phyloP scores from a whole-genome alignment of 2,113 vertebrate genomes.

The Mobula hypostoma region DNA sequence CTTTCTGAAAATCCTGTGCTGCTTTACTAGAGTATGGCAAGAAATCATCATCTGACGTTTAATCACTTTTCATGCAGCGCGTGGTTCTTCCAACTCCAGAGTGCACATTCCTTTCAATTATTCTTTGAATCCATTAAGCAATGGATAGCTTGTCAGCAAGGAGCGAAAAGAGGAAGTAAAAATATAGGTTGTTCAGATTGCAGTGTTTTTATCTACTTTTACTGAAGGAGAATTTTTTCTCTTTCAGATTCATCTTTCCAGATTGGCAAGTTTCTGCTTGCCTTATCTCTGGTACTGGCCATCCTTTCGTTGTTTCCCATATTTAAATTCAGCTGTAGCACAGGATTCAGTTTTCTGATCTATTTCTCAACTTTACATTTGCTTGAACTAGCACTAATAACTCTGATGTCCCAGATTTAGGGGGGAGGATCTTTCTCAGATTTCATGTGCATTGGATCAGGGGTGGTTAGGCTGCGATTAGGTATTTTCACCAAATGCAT shows the following conservation, averaged over 20 bases:
- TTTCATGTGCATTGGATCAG: no score
- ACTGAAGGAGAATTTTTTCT: neutral
- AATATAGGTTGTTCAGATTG: neutral
- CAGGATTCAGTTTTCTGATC: neutral
- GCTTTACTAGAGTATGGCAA: neutral
- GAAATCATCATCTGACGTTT: neutral
- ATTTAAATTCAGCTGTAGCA: neutral
- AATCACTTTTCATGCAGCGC: neutral
- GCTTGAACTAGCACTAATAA: no score
- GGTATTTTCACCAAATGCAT: neutral
- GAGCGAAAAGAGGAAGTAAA: neutral
- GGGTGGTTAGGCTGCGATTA: no score
- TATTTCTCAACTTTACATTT: neutral
- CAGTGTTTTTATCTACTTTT: neutral
- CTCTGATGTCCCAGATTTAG: no score
- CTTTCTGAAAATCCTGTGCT: neutral
- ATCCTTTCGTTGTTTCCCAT: neutral
- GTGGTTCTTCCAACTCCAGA: neutral
- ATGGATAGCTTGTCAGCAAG: neutral
- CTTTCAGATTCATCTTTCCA: neutral
- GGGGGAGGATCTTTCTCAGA: no score
- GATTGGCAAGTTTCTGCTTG: neutral
- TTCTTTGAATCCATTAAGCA: neutral
- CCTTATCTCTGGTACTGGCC: neutral
- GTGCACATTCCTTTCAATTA: neutral